Conservation (phyloP, 2,797 vertebrate species). For the Pipistrellus nathusii region DNA sequence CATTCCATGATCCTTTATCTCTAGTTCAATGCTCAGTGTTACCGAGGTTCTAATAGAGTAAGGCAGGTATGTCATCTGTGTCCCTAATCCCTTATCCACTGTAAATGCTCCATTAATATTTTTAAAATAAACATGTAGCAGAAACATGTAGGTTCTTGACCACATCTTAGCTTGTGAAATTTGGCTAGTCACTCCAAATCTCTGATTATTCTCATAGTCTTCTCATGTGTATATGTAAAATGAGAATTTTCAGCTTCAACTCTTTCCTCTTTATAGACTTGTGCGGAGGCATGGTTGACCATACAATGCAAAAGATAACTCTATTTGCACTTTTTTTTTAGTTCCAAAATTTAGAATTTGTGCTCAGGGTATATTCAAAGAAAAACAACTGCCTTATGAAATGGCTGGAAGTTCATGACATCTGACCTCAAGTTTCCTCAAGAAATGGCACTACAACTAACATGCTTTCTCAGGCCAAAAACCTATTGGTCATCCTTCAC, state of each 20-base stretch:
- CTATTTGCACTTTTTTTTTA: background rate
- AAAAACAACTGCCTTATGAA: background rate
- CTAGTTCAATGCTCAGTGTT: accelerated
- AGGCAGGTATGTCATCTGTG: background rate
- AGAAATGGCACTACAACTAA: background rate
- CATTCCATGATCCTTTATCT: background rate
- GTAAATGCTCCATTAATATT: background rate
- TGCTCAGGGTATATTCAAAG: background rate
- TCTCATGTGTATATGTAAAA: background rate
- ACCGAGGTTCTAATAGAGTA: accelerated
- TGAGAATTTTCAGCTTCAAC: background rate
- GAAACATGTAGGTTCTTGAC: background rate
- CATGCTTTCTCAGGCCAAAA: background rate
- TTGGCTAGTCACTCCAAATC: background rate
- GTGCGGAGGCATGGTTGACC: background rate
- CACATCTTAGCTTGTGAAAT: background rate
- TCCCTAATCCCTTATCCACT: background rate
- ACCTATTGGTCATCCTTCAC: background rate
- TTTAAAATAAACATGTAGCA: background rate
- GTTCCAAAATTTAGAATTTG: background rate
- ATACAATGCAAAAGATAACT: background rate
- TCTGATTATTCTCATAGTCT: background rate
- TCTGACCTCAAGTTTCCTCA: background rate
- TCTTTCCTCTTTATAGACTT: background rate
- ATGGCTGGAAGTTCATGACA: background rate